Evolutionary conservation across 2,797 vertebrate genomes (phyloP).

Genomic region (Melanogrammus aeglefinus): DNA sequence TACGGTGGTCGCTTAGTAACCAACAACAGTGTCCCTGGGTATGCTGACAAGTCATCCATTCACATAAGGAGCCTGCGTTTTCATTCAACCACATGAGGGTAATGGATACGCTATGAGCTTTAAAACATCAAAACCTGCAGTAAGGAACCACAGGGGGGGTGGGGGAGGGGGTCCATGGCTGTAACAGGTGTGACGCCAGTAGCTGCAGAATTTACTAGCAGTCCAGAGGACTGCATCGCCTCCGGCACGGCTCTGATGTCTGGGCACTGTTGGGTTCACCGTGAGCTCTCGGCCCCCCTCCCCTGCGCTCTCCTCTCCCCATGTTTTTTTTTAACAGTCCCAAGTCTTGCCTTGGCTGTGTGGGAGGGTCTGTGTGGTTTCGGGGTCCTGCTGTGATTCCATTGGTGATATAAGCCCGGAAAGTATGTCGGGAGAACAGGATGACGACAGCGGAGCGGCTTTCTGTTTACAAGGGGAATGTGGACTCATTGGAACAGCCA

Average conservation of each 20-base stretch:
- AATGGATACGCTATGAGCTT: slow-evolving; percentile 25
- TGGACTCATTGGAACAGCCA: slow-evolving; percentile 31
- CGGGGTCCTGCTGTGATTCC: background rate
- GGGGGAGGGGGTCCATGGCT: background rate
- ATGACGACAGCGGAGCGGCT: slow-evolving; percentile 24
- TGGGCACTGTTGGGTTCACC: slow-evolving; percentile 24
- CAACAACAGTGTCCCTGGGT: background rate
- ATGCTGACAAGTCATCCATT: background rate
- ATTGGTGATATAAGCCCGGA: slow-evolving; percentile 37
- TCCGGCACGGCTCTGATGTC: slow-evolving; percentile 14
- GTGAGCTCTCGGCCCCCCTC: background rate
- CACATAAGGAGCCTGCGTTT: slow-evolving; percentile 18
- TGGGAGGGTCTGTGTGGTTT: background rate
- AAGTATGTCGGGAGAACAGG: slow-evolving; percentile 54
- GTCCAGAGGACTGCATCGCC: slow-evolving; percentile 1
- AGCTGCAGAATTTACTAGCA: background rate
- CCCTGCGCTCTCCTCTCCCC: background rate
- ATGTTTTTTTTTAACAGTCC: slow-evolving; percentile 17
- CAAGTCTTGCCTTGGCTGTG: slow-evolving; percentile 10
- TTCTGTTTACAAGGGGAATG: slow-evolving; percentile 51
- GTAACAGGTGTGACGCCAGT: background rate
- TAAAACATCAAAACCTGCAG: slow-evolving; percentile 35
- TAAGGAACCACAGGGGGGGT: background rate
- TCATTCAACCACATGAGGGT: slow-evolving; percentile 39
- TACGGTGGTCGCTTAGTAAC: background rate